Base-by-base conservation (phyloP, 2,888 invertebrate species). In the Tridacna gigas region DNA sequence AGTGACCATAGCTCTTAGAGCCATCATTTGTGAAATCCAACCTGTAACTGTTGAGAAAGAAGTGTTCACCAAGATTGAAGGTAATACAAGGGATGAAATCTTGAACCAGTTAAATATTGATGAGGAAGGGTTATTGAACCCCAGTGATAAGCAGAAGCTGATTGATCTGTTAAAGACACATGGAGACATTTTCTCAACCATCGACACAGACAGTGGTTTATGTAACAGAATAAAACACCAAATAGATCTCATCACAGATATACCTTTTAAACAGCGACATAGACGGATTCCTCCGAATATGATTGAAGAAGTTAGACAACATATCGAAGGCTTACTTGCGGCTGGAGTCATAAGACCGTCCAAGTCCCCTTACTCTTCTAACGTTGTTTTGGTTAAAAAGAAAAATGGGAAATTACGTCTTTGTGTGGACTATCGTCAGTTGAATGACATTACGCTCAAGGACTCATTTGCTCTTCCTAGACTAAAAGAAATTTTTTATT, bases 21-120 rank as follows among this genome's bases (percentile, higher is more conserved):
- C 69, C 12, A 69, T 83, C 48, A 13, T 75, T 13, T 79, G 83
- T 73, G 83, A 83, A 73, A 0, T 79, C 0, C 83, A 83, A 47
- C 83, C 79, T 18, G 79, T 83, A 2, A 56, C 18, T n/a, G 51
- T 77, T 7, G 26, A 22, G 25, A 22, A 77, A 51, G 48, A 65
- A 26, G 48, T 47, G 2, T 26, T 66, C 22, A 37, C 37, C 3
- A 65, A 51, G 5, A 15, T 51, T 9, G 77, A 65, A 25, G 37
- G 48, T 15, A 47, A n/a, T 13, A 9, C 9, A 13, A 25, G 26
- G 28, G 28, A 75, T n/a, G 26, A 25, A 15, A 20, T 61, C 7
- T 12, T 61, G 20, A 37, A 63, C 15, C 13, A 56, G 26, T 22
- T 75, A 12, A 18, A 48, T 48, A 75, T 61, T 25, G 28, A 61